Percentiles rank a stretch among this genome's conserved stretches.
phyloP scores from a whole-genome alignment of 2,113 vertebrate species.

The Paratilapia polleni region DNA sequence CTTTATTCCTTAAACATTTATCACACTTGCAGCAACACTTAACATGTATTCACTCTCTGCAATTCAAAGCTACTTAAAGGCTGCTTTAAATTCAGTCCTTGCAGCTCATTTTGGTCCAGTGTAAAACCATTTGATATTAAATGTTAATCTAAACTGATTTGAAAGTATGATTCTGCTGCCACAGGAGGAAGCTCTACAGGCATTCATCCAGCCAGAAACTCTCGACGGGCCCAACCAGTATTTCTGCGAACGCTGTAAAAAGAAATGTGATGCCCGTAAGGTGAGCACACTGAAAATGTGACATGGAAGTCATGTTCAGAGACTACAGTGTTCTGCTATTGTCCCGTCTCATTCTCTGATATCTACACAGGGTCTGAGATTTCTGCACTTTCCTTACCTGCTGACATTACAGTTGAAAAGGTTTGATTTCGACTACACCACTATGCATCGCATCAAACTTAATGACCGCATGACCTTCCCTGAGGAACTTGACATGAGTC shows the following conservation, averaged over 20 bases:
- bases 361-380: constrained; percentile 89
- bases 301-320: not conserved
- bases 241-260: constrained; percentile 98
- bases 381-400: constrained; percentile 97
- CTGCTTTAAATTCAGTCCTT: not conserved
- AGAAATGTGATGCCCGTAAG: constrained; percentile 98
- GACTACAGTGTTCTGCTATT: not conserved
- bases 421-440: constrained; percentile 99
- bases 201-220: constrained; percentile 98
- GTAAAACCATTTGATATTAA: not conserved
- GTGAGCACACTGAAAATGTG: constrained; percentile 74
- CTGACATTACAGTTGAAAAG: constrained; percentile 96
- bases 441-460: constrained; percentile 98
- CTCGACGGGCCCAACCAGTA: constrained; percentile 98
- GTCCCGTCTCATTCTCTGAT: not conserved
- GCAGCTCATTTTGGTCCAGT: not conserved
- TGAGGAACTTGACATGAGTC: constrained; percentile 96
- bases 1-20: not conserved
- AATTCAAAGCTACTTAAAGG: not conserved
- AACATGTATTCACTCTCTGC: not conserved
- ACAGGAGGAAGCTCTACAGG: constrained; percentile 98
- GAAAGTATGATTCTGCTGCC: not conserved
- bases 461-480: constrained; percentile 99
- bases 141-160: not conserved
- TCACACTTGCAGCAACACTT: not conserved